These are phyloP conservation scores for Euplexia lucipara DNA, from an alignment of 2,888 invertebrate species.

Conservation along the genomic window DNA sequence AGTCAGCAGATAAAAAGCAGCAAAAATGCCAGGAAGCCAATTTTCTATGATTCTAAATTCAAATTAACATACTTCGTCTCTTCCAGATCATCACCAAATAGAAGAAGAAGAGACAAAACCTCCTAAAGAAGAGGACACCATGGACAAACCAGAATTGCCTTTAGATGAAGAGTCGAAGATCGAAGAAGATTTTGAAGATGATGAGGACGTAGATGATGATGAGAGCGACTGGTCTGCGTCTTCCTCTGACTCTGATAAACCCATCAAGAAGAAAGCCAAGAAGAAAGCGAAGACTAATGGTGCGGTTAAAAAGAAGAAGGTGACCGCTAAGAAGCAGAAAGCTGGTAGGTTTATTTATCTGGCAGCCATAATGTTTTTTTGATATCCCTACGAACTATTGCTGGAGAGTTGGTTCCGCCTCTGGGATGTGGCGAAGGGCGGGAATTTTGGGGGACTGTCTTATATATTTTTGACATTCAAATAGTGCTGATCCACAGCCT, in stretches of 20 bases:
- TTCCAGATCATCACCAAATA: background rate
- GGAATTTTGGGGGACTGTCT: no score
- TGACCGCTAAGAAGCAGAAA: conserved; percentile 56
- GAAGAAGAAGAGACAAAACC: conserved; percentile 71
- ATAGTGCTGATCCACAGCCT: no score
- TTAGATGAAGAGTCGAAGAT: conserved; percentile 65
- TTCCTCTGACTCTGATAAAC: conserved; percentile 83
- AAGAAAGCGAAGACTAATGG: conserved; percentile 72
- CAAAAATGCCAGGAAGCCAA: no score
- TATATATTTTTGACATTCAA: no score
- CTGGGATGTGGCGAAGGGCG: no score
- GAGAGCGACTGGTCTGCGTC: conserved; percentile 78
- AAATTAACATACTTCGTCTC: background rate
- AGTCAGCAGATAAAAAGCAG: no score
- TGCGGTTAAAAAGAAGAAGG: conserved; percentile 76
- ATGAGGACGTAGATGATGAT: conserved; percentile 49
- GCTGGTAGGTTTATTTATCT: conserved; percentile 42
- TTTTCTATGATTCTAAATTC: background rate
- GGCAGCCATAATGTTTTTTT: no score
- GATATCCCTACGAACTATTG: no score
- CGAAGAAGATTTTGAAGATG: conserved; percentile 57
- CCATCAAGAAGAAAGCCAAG: conserved; percentile 77
- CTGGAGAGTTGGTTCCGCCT: no score
- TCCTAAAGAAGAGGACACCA: conserved; percentile 64
- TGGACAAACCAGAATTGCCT: conserved; percentile 7